Evolutionary conservation across 2,113 vertebrate genomes (phyloP).

Genomic region (Podarcis cretensis): DNA sequence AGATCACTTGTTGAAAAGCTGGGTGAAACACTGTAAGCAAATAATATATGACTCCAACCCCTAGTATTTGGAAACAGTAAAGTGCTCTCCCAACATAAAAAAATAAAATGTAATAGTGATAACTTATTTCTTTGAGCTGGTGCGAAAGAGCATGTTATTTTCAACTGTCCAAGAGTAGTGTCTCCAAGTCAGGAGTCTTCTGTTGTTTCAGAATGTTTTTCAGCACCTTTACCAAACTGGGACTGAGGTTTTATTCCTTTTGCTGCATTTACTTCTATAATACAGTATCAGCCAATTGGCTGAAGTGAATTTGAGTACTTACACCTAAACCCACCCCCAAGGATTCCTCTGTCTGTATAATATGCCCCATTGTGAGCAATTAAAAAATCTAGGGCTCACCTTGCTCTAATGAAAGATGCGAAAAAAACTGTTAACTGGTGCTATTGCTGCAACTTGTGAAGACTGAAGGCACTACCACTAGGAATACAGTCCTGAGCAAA

Average conservation of each 20-base stretch:
- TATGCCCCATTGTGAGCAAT: background rate
- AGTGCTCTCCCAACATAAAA: background rate
- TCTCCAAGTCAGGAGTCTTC: background rate
- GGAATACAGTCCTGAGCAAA: background rate
- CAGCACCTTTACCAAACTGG: background rate
- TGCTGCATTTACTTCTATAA: background rate
- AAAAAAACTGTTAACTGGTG: background rate
- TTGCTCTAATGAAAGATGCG: background rate
- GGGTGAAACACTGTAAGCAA: background rate
- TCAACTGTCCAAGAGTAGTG: background rate
- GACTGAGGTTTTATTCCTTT: background rate
- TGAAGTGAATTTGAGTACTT: background rate
- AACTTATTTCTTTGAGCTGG: background rate
- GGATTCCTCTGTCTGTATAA: background rate
- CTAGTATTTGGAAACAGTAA: background rate
- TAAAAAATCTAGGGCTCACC: background rate
- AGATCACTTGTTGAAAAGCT: background rate
- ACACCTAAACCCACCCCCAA: background rate
- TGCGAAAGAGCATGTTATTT: conserved; percentile 4
- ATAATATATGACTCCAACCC: background rate
- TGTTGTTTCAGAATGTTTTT: background rate
- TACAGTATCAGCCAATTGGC: background rate
- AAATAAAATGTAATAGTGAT: background rate
- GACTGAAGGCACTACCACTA: background rate
- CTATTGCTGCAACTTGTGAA: background rate